Conservation (phyloP, 2,113 vertebrate genomes). For the Petaurus breviceps region DNA sequence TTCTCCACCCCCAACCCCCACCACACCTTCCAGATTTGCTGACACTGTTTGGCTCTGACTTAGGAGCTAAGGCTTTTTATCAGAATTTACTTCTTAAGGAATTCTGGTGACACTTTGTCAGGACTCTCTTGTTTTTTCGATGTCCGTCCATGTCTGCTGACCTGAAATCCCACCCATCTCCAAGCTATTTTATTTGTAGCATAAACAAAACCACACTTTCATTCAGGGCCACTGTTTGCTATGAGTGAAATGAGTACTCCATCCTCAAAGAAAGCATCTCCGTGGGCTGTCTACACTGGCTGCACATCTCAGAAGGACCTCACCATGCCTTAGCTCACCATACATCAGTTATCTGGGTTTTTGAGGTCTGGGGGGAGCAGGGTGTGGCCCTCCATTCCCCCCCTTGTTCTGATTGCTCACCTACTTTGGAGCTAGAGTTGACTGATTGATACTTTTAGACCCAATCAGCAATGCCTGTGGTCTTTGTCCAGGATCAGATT, state of each 20-base stretch:
- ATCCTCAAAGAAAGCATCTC: neutral
- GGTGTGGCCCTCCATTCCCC: neutral
- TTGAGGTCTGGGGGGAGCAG: neutral
- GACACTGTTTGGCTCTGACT: neutral
- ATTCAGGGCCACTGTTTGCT: neutral
- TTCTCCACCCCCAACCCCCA: neutral
- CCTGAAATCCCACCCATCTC: neutral
- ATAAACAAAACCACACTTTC: neutral
- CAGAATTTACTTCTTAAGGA: neutral
- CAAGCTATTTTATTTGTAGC: slow-evolving; percentile 8
- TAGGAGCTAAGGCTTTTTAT: neutral
- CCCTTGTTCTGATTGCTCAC: neutral
- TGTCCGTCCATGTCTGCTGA: neutral
- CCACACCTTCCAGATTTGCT: neutral
- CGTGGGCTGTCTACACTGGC: neutral
- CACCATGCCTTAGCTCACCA: neutral
- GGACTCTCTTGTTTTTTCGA: neutral
- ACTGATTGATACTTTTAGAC: neutral
- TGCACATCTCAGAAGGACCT: neutral
- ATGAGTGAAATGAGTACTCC: neutral
- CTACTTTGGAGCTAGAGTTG: neutral
- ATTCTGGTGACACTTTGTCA: neutral
- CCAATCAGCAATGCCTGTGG: neutral
- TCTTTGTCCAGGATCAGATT: neutral
- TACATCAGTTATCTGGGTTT: neutral